A percentile compares a stretch with the other conserved stretches of the same genome.
Conservation (phyloP, 2,113 vertebrate species). For the Baryphthengus martii region DNA sequence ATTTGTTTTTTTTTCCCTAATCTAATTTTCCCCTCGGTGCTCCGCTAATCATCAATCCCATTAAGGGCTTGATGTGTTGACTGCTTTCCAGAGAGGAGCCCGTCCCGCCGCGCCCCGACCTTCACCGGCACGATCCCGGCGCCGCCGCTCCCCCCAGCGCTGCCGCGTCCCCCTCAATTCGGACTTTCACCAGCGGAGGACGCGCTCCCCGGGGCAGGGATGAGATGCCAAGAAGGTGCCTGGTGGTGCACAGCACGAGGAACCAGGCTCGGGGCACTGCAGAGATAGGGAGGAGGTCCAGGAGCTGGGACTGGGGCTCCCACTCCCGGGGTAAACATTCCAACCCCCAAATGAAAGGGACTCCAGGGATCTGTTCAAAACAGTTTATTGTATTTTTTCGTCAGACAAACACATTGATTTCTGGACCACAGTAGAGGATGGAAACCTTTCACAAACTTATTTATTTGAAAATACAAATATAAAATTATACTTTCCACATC, state of each 20-base stretch:
- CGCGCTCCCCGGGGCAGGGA: background rate
- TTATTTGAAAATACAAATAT: constrained; percentile 99
- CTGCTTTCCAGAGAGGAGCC: constrained; percentile 19
- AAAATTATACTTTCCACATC: constrained; percentile 99
- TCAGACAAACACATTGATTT: constrained; percentile 99
- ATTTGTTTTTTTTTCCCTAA: constrained; percentile 61
- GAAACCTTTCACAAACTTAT: constrained; percentile 99
- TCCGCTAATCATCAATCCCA: constrained; percentile 40
- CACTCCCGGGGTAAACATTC: rapidly evolving
- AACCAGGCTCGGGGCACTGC: rapidly evolving
- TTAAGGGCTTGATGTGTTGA: constrained; percentile 6
- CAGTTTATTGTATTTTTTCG: constrained; percentile 92
- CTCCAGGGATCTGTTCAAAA: constrained; percentile 82
- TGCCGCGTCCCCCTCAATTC: rapidly evolving
- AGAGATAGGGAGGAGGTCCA: background rate
- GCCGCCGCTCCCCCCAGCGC: background rate
- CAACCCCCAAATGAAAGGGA: background rate
- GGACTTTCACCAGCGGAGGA: background rate
- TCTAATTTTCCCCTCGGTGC: constrained; percentile 61
- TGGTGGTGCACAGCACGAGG: rapidly evolving
- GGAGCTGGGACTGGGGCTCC: background rate
- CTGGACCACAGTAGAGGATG: constrained; percentile 99
- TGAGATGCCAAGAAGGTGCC: background rate
- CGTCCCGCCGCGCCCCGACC: rapidly evolving
- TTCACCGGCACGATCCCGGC: rapidly evolving